Conservation (phyloP, 2,797 vertebrate genomes). For the Tinamus major region DNA sequence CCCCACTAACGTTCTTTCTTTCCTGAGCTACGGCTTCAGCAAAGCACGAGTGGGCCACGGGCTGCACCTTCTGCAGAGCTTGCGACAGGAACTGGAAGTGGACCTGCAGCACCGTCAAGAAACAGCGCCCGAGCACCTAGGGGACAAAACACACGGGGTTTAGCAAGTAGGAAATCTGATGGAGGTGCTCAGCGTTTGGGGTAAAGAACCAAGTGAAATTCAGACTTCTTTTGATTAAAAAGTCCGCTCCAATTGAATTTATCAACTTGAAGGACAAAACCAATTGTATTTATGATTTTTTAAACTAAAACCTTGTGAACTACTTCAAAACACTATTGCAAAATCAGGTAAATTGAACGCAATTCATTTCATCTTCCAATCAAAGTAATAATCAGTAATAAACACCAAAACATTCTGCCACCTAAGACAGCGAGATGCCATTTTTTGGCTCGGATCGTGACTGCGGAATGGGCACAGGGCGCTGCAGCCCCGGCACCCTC, state of each 20-base stretch:
- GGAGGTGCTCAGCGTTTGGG: neutral
- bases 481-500: neutral
- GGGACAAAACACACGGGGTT: slow-evolving; percentile 1
- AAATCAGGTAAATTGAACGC: neutral
- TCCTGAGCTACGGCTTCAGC: slow-evolving; percentile 93
- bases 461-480: neutral
- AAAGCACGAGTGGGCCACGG: slow-evolving; percentile 95
- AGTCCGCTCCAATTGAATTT: neutral
- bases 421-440: neutral
- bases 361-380: neutral
- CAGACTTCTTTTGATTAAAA: neutral
- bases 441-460: neutral
- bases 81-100: slow-evolving; percentile 99
- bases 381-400: neutral
- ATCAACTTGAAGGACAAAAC: neutral
- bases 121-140: slow-evolving; percentile 96
- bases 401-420: neutral
- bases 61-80: slow-evolving; percentile 97
- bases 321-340: accelerated
- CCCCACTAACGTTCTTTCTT: slow-evolving; percentile 82
- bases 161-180: neutral
- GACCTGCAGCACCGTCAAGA: slow-evolving; percentile 98
- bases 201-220: neutral
- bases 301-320: neutral
- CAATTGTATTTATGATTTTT: neutral